Base-by-base conservation (phyloP, 2,797 vertebrate species). In the Tarsius wallacei region DNA sequence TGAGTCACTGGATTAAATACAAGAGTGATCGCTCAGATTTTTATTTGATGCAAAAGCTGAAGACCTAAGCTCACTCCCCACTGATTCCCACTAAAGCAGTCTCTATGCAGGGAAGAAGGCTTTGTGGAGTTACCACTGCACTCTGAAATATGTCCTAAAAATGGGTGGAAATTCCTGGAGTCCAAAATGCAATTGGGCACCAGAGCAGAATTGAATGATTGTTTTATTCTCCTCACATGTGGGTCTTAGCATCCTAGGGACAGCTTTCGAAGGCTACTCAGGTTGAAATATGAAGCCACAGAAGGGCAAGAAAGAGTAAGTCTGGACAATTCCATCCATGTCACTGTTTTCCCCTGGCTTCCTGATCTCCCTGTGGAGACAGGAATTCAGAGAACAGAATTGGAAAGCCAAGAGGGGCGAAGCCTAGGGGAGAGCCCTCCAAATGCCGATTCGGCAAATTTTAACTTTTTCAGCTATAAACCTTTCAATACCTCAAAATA, bases 401-500 rank as follows among this genome's bases (percentile, higher is more conserved):
- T 0, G 0, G 42, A 53, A 78, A 90, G 90, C 77, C 94, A 88
- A 92, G 47, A 59, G 11, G 57, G 42, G 28, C 31, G 55, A 93
- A 83, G 80, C 82, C 4, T 8, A 26, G 51, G 42, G 42, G 81
- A 95, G 3, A 15, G 77, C n/a, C 80, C 94, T 97, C 96, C 97
- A 96, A 81, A 95, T 95, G 97, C 97, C 95, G 80, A 97, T 97
- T 97, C 96, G 86, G 93, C 96, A 93, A 94, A 96, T 90, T 98
- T 94, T 88, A 84, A 93, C 83, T 49, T 97, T 98, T 98, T 96
- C 15, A 9, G 97, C 97, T 92, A 96, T 98, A 98, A 98, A 98
- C 95, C 98, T 98, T 98, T 98, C 98, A 98, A 94, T 97, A 98
- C 96, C 87, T 98, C 97, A 93, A 97, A 97, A 97, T 98, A 98